Conservation (phyloP, 2,888 invertebrate genomes). For the Melikaiella ostensackeni region DNA sequence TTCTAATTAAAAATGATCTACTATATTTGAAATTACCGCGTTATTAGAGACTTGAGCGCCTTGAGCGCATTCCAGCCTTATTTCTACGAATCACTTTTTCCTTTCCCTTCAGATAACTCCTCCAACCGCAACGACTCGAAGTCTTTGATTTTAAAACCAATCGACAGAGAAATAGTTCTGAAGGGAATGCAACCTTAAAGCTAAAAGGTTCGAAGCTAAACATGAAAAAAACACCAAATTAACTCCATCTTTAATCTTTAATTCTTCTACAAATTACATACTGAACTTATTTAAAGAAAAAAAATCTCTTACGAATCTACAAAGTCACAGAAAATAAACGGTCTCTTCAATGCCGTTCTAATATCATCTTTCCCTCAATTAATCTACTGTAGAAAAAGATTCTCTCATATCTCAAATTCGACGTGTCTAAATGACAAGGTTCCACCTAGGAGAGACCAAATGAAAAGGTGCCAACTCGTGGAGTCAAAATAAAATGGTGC, state of each 20-base stretch:
- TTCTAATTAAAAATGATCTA: background rate
- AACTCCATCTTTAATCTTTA: conserved; percentile 45
- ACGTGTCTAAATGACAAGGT: too few relatives aligned
- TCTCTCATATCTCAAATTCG: conserved; percentile 18
- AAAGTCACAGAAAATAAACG: conserved; percentile 31
- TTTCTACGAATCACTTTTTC: conserved; percentile 37
- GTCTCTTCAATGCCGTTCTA: background rate
- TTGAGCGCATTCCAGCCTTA: conserved; percentile 33
- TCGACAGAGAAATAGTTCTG: background rate
- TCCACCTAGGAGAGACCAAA: too few relatives aligned
- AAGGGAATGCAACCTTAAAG: background rate
- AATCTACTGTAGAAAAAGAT: conserved; percentile 23
- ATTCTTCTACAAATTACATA: conserved; percentile 42
- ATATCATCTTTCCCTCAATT: conserved; percentile 13
- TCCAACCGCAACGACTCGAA: conserved; percentile 1
- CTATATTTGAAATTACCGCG: conserved; percentile 17
- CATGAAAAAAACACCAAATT: conserved; percentile 7
- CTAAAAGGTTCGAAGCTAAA: background rate
- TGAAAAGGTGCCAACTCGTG: too few relatives aligned
- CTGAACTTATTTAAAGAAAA: conserved; percentile 24
- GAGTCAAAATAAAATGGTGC: too few relatives aligned
- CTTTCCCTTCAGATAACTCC: conserved; percentile 19
- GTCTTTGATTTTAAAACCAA: conserved; percentile 23
- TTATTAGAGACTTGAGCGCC: conserved; percentile 26
- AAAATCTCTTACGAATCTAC: conserved; percentile 31